A percentile compares a stretch with the other conserved stretches of the same genome.
Evolutionary conservation across 1,140 invertebrate species (phyloP).

Genomic region (Ceratina calcarata): DNA sequence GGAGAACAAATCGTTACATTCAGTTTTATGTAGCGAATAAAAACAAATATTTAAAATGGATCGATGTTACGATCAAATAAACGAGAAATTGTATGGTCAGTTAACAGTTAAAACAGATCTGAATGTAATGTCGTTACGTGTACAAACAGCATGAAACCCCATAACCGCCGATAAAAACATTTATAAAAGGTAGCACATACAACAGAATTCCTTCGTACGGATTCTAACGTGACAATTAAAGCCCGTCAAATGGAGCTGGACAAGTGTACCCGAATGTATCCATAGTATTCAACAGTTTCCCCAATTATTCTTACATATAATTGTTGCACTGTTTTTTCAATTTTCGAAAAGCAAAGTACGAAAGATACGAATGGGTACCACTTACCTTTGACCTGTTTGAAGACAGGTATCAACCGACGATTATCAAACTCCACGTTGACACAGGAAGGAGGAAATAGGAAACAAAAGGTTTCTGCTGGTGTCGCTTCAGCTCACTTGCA

Average conservation of each 20-base stretch:
- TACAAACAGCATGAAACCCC: constrained; percentile 9
- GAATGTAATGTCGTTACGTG: no score
- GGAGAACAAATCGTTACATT: background rate
- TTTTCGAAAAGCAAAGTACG: background rate
- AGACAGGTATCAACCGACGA: background rate
- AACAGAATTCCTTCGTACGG: constrained; percentile 18
- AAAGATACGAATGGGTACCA: background rate
- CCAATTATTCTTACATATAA: no score
- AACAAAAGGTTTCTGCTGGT: no score
- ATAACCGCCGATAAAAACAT: constrained; percentile 42
- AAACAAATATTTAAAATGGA: background rate
- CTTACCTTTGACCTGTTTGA: constrained; percentile 16
- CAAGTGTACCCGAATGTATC: background rate
- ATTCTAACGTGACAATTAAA: constrained; percentile 25
- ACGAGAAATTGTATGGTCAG: background rate
- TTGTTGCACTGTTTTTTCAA: no score
- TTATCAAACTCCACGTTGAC: no score
- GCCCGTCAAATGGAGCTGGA: background rate
- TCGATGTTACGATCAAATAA: background rate
- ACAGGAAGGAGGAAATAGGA: no score
- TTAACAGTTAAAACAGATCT: constrained; percentile 18
- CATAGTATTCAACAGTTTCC: background rate
- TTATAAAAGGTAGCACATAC: constrained; percentile 38
- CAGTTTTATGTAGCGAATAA: background rate
- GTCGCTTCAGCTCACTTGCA: no score